Base-by-base conservation (phyloP, 2,113 vertebrate genomes). In the Eleginops maclovinus region DNA sequence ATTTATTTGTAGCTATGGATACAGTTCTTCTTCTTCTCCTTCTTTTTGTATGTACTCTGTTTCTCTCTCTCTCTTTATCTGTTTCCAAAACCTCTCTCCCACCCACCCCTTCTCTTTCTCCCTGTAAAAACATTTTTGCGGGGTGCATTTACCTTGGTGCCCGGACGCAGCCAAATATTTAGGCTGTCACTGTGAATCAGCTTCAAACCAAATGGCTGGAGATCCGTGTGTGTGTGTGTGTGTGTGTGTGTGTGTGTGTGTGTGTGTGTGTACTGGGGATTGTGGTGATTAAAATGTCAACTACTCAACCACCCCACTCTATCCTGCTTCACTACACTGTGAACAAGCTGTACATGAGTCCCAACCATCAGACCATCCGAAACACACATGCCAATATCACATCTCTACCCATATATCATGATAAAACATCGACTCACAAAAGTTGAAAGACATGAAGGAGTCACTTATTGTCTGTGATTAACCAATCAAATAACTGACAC, bases 131-230 rank as follows among this genome's bases (percentile, higher is more conserved):
- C 91, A 92, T 90, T 91, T 87, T 90, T 87, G 88, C 46, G 64
- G 87, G 90, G 75, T 71, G 85, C 87, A 83, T 92, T 93, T 92
- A 91, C 88, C 91, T 94, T 87, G 88, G 89, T 92, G 85, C 91
- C 87, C 59, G 61, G 88, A 92, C 89, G 49, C 90, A 88, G 91
- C 70, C 88, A 93, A 93, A 95, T 94, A 94, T 95, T 94, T 94
- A 92, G 87, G 87, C 90, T 94, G 94, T 94, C 94, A 92, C 66
- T 79, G 66, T 44, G 84, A 93, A 94, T 95, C 94, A 94, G 83
- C 64, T 76, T 95, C 94, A 94, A 92, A 88, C 81, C 87, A 85
- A 93, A 93, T 86, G 89, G 83, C 61, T 88, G 83, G 63, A 87
- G 82, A 87, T 78, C 72, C 4, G 22, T 15, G 24, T 47, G 49